Conservation (phyloP, 2,888 invertebrate genomes). For the Caenorhabditis virilis region DNA sequence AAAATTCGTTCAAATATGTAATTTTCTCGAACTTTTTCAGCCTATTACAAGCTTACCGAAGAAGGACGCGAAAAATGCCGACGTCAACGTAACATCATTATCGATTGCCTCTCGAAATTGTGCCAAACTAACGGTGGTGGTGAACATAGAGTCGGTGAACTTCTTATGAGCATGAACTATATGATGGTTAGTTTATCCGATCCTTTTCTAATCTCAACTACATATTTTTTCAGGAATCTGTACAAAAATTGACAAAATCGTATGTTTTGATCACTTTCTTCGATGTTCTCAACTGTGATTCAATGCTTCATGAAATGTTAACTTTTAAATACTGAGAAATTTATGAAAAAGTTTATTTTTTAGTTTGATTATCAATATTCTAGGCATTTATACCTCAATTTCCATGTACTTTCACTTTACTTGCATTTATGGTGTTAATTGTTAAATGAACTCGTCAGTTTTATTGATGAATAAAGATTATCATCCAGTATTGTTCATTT, state of each 20-base stretch:
- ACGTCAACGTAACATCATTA: slow-evolving; percentile 37
- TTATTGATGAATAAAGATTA: no score
- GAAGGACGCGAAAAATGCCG: slow-evolving; percentile 38
- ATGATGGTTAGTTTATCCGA: slow-evolving; percentile 32
- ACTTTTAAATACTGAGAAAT: slow-evolving; percentile 31
- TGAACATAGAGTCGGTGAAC: slow-evolving; percentile 37
- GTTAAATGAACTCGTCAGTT: no score
- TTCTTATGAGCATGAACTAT: slow-evolving; percentile 46
- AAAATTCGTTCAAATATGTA: no score
- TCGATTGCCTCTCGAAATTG: slow-evolving; percentile 32
- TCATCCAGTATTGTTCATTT: no score
- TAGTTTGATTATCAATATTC: no score
- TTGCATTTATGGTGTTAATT: no score
- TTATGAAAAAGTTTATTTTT: no score
- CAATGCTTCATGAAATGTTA: slow-evolving; percentile 40
- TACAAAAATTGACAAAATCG: slow-evolving; percentile 33
- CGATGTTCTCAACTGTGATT: slow-evolving; percentile 46
- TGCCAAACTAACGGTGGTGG: slow-evolving; percentile 27
- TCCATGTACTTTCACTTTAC: no score
- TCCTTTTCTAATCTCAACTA: not conserved
- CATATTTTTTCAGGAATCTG: slow-evolving; percentile 24
- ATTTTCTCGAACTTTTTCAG: slow-evolving; percentile 19
- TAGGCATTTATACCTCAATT: no score
- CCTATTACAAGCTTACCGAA: slow-evolving; percentile 43
- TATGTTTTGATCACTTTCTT: slow-evolving; percentile 46